Base-by-base conservation (phyloP, 2,113 vertebrate species). In the Strix aluco region DNA sequence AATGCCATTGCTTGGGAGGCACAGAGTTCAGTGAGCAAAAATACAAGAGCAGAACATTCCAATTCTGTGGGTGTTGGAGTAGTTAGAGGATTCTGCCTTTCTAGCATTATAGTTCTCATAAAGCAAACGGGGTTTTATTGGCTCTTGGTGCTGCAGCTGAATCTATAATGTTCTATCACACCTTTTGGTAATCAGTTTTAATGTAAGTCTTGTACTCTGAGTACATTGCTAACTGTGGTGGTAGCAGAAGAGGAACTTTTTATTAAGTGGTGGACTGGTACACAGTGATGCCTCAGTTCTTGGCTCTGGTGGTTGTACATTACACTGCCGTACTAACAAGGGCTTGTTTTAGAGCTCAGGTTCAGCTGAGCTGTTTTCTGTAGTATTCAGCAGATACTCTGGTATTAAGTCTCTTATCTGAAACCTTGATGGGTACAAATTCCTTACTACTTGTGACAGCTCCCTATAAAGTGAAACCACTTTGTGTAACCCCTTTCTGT, bases 211-310 rank as follows among this genome's bases (percentile, higher is more conserved):
- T 36, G 16, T 20, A 0, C 44, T 83, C n/a, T 4, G 65, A 6
- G 71, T 2, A 5, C 16, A 0, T 1, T 20, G 38, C 40, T 82
- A 6, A 4, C 32, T 0, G 6, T 16, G 46, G 52, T 17, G 51
- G 70, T 26, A 20, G 47, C 65, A 49, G 80, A 16, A 61, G 30
- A 57, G 51, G n/a, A 67, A 9, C 55, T 46, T n/a, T 7, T 34
- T 25, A 2, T 29, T 6, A 14, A 20, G 2, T 9, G 40, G 10
- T 54, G 34, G 30, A 5, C 15, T 44, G 67, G 54, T 11, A 11
- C 9, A 0, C 0, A 0, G 1, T 10, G 15, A 6, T 1, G 9
- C 21, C 62, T 2, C 36, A 2, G 57, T 11, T 52, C 42, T 29
- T 38, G 67, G 34, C 62, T 51, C 54, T 38, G 47, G 20, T 8